Percentiles rank a stretch among this genome's conserved stretches.
These are phyloP conservation scores for Camptogramma bilineatum DNA, from an alignment of 2,888 invertebrate genomes.

Conservation along the genomic window DNA sequence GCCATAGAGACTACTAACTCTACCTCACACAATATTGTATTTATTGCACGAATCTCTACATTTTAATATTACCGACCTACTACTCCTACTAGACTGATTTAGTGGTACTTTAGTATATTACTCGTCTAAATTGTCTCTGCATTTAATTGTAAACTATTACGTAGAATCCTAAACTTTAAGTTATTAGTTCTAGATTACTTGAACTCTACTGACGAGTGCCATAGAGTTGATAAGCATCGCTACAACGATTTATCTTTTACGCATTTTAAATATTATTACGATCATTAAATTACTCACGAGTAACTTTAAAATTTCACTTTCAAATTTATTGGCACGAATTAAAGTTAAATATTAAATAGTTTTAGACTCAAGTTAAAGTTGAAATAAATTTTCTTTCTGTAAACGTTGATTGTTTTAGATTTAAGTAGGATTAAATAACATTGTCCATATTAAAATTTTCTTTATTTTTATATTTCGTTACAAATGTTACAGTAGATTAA, in stretches of 20 bases:
- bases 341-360: constrained; percentile 54
- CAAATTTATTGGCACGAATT: constrained; percentile 78
- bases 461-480: constrained; percentile 48
- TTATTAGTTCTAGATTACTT: constrained; percentile 54
- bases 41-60: constrained; percentile 63
- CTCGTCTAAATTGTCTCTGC: constrained; percentile 54
- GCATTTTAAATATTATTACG: constrained; percentile 64
- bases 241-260: constrained; percentile 77
- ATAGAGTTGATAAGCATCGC: constrained; percentile 61
- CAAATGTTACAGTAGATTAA: constrained; percentile 41
- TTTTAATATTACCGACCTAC: constrained; percentile 65
- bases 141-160: constrained; percentile 65
- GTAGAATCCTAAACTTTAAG: constrained; percentile 60
- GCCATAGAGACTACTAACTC: constrained; percentile 50
- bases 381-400: constrained; percentile 54
- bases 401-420: constrained; percentile 52
- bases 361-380: constrained; percentile 66
- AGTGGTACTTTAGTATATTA: constrained; percentile 75
- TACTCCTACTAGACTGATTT: constrained; percentile 83
- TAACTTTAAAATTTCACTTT: constrained; percentile 71
- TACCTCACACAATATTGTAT: constrained; percentile 70
- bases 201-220: constrained; percentile 51
- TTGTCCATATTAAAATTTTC: constrained; percentile 36
- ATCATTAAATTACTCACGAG: constrained; percentile 53
- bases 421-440: constrained; percentile 41